Conservation (phyloP, 2,888 invertebrate species). For the Lycocerus yunnanus region DNA sequence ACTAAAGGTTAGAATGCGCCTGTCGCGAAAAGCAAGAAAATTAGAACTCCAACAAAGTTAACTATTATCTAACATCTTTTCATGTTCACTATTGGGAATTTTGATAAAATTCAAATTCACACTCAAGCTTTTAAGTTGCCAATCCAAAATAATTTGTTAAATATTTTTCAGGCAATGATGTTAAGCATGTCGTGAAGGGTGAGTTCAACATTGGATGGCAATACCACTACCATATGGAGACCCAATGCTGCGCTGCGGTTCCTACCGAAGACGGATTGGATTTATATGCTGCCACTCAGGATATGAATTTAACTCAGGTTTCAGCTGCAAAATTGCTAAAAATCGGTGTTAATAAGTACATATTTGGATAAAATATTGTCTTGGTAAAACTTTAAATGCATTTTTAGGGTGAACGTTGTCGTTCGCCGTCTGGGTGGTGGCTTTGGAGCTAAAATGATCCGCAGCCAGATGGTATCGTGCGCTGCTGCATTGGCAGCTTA, state of each 20-base stretch:
- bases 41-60: no score
- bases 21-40: no score
- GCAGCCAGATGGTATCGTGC: constrained; percentile 62
- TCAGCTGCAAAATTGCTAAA: constrained; percentile 60
- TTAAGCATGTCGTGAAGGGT: neutral
- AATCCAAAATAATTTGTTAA: neutral
- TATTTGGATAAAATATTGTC: neutral
- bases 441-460: constrained; percentile 78
- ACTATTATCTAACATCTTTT: no score
- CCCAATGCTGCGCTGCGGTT: constrained; percentile 65
- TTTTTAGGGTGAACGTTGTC: constrained; percentile 67
- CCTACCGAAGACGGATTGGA: constrained; percentile 63
- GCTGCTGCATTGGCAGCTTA: constrained; percentile 74
- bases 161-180: neutral
- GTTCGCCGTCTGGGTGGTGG: constrained; percentile 80
- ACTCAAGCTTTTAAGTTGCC: no score
- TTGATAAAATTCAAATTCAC: no score
- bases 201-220: neutral
- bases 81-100: no score
- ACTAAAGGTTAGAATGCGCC: no score
- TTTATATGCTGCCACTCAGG: constrained; percentile 63
- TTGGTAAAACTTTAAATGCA: neutral
- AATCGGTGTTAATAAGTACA: constrained; percentile 64
- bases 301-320: constrained; percentile 64
- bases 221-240: constrained; percentile 63